Base-by-base conservation (phyloP, 2,797 vertebrate species). In the Rousettus madagascariensis region DNA sequence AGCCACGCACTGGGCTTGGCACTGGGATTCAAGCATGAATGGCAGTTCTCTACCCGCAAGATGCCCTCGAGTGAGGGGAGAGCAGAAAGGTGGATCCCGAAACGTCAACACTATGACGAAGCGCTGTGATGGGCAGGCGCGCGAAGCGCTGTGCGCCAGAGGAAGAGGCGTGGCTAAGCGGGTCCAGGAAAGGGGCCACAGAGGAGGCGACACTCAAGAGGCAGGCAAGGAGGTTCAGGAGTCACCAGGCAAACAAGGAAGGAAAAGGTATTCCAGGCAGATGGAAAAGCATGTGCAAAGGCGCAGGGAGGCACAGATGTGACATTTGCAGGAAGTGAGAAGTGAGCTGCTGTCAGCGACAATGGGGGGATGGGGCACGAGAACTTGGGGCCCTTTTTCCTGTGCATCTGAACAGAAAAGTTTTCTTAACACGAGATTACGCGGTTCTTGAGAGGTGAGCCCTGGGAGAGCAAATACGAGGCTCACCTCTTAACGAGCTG, bases 101-200 rank as follows among this genome's bases (percentile, higher is more conserved):
- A 9, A 46, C 0, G 6, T 16, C 85, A 36, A 63, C 16, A n/a
- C 12, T 8, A 57, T 30, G 59, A 63, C 4, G 2, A 33, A 17
- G 49, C 26, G 20, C 57, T 20, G 28, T 3, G 0, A n/a, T 0
- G 15, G 36, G 49, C 9, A 19, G 33, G 6, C 5, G 0, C 28
- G 38, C 11, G 10, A 30, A 79, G 65, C 2, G 28, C 41, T 63
- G 17, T 6, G 59, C 55, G 4, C 24, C 41, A 16, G 30, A 65
- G 30, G 57, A 74, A 36, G 12, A 43, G 26, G 57, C 1, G 8
- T 22, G 3, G 12, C 49, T 46, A 17, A 36, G 51, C 2, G 28
- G 68, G 77, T 20, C 28, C 92, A 55, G 66, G 57, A 24, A 41
- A 61, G n/a, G 22, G 19, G 43, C 49, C 82, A 17, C 33, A 15